A percentile compares a stretch with the other conserved stretches of the same genome.
Conservation (phyloP, 37 sponge, comb jelly and placozoan species). For the Agelas oroides region DNA sequence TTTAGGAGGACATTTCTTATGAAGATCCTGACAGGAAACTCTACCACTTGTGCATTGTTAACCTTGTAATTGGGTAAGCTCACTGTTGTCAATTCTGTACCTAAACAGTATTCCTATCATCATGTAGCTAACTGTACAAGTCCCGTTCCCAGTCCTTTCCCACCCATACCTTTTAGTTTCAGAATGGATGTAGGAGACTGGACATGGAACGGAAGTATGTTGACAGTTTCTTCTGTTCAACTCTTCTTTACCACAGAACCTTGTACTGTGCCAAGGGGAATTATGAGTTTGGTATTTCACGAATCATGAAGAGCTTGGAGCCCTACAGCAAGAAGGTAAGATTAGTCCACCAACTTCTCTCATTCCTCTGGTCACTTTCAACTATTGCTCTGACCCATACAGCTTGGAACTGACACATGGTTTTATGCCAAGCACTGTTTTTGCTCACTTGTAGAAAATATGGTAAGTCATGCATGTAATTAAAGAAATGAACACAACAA, state of each 20-base stretch:
- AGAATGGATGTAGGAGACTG: neutral
- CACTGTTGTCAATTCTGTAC: too few species aligned
- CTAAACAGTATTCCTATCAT: too few species aligned
- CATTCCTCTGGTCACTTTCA: neutral
- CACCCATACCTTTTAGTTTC: too few species aligned
- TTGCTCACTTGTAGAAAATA: slow-evolving; percentile 93
- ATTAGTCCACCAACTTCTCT: neutral
- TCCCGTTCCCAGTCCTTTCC: too few species aligned
- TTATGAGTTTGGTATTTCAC: slow-evolving; percentile 96
- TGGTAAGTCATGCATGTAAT: slow-evolving; percentile 64
- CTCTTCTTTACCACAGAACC: slow-evolving; percentile 62
- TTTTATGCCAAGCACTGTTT: slow-evolving; percentile 97
- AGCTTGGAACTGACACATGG: slow-evolving; percentile 99
- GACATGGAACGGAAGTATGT: neutral
- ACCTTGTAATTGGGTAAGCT: slow-evolving; percentile 94
- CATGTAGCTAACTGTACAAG: too few species aligned
- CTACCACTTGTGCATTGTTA: slow-evolving; percentile 97
- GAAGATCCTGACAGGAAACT: slow-evolving; percentile 97
- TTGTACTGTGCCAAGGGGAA: slow-evolving; percentile 98
- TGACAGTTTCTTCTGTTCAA: neutral
- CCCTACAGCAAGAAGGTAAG: slow-evolving; percentile 97
- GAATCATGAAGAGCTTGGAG: slow-evolving; percentile 97
- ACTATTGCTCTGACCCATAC: neutral
- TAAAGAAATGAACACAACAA: too few species aligned
- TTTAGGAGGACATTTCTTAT: slow-evolving; percentile 89